A percentile compares a stretch with the other conserved stretches of the same genome.
Conservation (phyloP, 2,797 vertebrate species). For the Atherinosoma microstoma region DNA sequence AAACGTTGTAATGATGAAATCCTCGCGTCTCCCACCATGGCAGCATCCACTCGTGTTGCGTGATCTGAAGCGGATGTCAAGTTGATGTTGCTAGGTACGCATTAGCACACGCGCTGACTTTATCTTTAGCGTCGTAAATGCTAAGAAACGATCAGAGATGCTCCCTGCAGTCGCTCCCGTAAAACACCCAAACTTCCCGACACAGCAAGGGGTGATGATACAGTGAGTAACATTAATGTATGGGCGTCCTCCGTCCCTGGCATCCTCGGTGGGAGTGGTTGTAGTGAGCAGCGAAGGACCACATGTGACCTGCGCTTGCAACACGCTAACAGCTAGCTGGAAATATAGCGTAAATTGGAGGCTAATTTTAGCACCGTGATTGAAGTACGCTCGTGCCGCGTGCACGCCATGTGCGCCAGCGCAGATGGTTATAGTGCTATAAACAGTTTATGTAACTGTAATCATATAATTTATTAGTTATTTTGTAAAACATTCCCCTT, state of each 20-base stretch:
- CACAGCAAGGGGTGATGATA: not conserved
- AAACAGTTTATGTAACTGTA: constrained; percentile 1
- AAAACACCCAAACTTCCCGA: not conserved
- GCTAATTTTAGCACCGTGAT: constrained; percentile 28
- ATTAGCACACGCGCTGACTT: constrained; percentile 26
- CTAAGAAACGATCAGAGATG: not conserved
- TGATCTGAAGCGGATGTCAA: constrained; percentile 68
- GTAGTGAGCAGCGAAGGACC: constrained; percentile 44
- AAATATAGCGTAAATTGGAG: not conserved
- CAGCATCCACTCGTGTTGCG: constrained; percentile 56
- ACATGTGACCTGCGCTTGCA: constrained; percentile 61
- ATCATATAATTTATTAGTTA: not conserved
- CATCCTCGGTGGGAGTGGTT: constrained; percentile 75
- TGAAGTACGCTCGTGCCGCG: not conserved
- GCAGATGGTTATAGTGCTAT: not conserved
- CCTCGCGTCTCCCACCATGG: constrained; percentile 53
- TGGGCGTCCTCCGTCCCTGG: constrained; percentile 25
- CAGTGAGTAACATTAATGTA: not conserved
- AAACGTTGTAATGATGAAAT: constrained; percentile 42
- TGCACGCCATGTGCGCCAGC: constrained; percentile 17
- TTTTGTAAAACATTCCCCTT: not conserved
- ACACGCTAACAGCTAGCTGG: constrained; percentile 40
- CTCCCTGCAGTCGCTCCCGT: not conserved
- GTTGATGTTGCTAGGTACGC: constrained; percentile 58
- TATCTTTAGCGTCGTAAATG: too few species aligned